These are phyloP conservation scores for Heterodera carotae DNA, from an alignment of 1,140 invertebrate genomes.

Conservation along the genomic window DNA sequence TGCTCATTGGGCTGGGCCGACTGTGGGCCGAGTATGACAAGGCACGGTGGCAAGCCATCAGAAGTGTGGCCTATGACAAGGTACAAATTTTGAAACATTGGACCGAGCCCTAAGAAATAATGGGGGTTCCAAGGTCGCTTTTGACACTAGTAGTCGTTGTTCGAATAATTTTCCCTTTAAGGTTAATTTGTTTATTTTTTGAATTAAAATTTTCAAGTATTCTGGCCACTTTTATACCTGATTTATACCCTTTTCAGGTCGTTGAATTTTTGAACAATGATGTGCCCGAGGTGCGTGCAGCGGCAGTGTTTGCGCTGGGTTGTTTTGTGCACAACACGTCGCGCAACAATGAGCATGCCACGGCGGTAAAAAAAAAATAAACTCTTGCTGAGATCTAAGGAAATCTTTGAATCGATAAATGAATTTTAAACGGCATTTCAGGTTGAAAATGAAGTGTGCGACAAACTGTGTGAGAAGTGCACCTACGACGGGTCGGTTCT, in stretches of 20 bases:
- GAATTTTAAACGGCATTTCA: conserved; percentile 34
- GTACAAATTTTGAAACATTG: conserved; percentile 30
- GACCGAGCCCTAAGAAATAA: too few species aligned
- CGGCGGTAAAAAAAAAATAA: conserved; percentile 8
- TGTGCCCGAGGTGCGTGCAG: conserved; percentile 62
- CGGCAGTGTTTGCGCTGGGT: conserved; percentile 63
- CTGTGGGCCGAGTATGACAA: conserved; percentile 90
- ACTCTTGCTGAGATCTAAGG: too few species aligned
- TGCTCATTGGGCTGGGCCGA: conserved; percentile 86
- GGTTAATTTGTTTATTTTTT: neutral
- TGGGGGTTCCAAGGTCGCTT: too few species aligned
- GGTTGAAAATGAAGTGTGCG: conserved; percentile 62
- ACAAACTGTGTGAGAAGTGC: conserved; percentile 58
- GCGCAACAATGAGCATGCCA: conserved; percentile 53
- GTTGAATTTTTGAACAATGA: conserved; percentile 55
- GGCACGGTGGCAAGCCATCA: conserved; percentile 89
- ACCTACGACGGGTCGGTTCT: conserved; percentile 60
- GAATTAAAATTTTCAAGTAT: neutral
- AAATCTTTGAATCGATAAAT: neutral
- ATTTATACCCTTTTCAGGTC: conserved; percentile 14
- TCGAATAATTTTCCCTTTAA: neutral
- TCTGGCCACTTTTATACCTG: conserved; percentile 6
- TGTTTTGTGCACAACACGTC: conserved; percentile 60
- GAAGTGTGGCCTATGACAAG: conserved; percentile 87
- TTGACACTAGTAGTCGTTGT: too few species aligned